phyloP scores from a whole-genome alignment of 2,113 vertebrate species.

The Callocephalon fimbriatum region DNA sequence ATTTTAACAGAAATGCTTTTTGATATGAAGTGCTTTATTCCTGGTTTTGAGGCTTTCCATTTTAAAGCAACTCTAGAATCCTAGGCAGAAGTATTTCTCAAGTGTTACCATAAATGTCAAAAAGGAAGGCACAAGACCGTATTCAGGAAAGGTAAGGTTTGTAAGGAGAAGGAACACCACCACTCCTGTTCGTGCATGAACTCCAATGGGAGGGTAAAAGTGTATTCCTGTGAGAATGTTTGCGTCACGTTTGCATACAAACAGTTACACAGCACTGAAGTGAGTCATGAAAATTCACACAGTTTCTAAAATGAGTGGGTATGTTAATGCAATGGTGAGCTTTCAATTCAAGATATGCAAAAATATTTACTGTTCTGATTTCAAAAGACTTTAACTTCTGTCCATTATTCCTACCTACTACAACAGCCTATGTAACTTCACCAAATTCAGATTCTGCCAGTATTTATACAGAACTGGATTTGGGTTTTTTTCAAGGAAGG shows the following conservation, averaged over 20 bases:
- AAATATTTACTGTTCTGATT: constrained; percentile 50
- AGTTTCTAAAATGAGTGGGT: constrained; percentile 41
- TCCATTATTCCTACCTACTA: not conserved
- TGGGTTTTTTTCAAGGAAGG: not conserved
- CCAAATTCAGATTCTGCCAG: not conserved
- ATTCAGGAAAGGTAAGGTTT: not conserved
- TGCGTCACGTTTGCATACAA: constrained; percentile 54
- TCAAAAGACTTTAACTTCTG: constrained; percentile 15
- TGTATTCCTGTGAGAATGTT: constrained; percentile 18
- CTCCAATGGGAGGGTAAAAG: not conserved
- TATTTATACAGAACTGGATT: not conserved
- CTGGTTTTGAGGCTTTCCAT: not conserved
- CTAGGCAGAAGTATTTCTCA: not conserved
- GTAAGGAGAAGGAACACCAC: not conserved
- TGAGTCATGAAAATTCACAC: constrained; percentile 60
- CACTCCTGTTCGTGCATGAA: not conserved
- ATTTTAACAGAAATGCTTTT: not conserved
- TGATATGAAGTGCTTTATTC: not conserved
- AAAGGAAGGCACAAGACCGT: not conserved
- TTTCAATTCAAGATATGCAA: constrained; percentile 29
- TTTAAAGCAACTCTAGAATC: not conserved
- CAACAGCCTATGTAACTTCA: not conserved
- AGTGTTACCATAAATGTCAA: not conserved
- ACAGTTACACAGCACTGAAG: constrained; percentile 48
- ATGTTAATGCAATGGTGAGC: constrained; percentile 35